Evolutionary conservation across 2,113 vertebrate genomes (phyloP).

Genomic region (Phoxinus phoxinus): DNA sequence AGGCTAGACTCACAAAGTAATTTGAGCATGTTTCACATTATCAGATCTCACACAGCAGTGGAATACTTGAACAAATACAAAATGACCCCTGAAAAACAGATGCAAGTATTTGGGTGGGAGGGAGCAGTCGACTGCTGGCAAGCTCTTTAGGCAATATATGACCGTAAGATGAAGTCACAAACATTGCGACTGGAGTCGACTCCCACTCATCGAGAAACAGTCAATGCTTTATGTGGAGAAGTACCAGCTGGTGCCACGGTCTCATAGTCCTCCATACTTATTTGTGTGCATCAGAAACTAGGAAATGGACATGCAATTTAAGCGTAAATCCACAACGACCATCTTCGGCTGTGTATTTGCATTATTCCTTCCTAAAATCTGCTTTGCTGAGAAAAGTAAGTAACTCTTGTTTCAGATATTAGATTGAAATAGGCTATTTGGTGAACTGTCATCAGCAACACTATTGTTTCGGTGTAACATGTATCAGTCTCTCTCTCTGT

Average conservation of each 20-base stretch:
- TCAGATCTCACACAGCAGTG: neutral
- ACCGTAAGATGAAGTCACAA: constrained; percentile 78
- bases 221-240: constrained; percentile 74
- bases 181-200: constrained; percentile 76
- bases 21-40: neutral
- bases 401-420: constrained; percentile 44
- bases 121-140: constrained; percentile 69
- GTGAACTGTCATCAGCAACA: neutral
- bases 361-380: constrained; percentile 57
- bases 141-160: constrained; percentile 71
- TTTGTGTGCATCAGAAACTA: constrained; percentile 61
- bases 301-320: constrained; percentile 73
- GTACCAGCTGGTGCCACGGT: constrained; percentile 79
- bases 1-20: neutral
- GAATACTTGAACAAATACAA: constrained; percentile 48
- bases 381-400: constrained; percentile 74
- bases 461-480: neutral
- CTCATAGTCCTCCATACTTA: constrained; percentile 71
- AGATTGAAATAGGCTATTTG: neutral
- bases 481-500: neutral
- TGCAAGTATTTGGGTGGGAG: constrained; percentile 78
- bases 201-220: constrained; percentile 75
- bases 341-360: constrained; percentile 61
- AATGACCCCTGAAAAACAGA: constrained; percentile 70
- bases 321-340: constrained; percentile 59